A percentile compares a stretch with the other conserved stretches of the same genome.
Evolutionary conservation across 1,140 invertebrate genomes (phyloP).

Genomic region (Cepaea nemoralis): DNA sequence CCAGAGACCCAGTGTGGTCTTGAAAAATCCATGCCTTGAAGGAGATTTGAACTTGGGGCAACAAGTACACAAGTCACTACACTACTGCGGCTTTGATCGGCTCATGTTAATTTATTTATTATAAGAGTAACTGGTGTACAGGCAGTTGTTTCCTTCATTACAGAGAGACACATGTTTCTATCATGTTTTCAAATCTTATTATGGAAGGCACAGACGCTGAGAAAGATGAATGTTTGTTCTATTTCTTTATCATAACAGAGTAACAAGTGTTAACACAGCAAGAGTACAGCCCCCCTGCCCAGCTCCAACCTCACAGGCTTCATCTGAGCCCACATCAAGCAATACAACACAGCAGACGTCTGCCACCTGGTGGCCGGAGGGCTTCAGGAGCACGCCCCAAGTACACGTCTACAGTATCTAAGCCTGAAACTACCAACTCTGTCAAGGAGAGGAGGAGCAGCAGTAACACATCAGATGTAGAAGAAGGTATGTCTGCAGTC

Average conservation of each 20-base stretch:
- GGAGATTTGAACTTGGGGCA: no score
- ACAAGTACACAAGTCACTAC: no score
- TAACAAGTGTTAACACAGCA: neutral
- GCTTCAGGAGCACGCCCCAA: slow-evolving; percentile 25
- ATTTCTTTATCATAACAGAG: neutral
- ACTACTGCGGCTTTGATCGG: no score
- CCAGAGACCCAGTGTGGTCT: no score
- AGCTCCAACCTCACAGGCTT: neutral
- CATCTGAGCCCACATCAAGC: neutral
- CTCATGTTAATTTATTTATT: no score
- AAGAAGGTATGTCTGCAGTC: slow-evolving; percentile 2
- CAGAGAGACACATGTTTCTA: no score
- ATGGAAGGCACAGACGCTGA: no score
- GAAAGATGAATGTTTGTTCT: no score
- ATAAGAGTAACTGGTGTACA: no score
- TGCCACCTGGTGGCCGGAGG: slow-evolving; percentile 31
- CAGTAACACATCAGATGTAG: neutral
- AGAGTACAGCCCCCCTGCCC: neutral
- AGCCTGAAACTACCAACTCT: slow-evolving; percentile 27
- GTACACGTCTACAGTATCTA: slow-evolving; percentile 21
- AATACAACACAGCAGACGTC: neutral
- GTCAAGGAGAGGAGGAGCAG: slow-evolving; percentile 15
- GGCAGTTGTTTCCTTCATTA: no score
- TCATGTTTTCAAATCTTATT: no score
- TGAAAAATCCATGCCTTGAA: no score